Evolutionary conservation across 2,888 invertebrate genomes (phyloP), one percentile per base, ranked within the genome.

Genomic region (Leucoma salicis): DNA sequence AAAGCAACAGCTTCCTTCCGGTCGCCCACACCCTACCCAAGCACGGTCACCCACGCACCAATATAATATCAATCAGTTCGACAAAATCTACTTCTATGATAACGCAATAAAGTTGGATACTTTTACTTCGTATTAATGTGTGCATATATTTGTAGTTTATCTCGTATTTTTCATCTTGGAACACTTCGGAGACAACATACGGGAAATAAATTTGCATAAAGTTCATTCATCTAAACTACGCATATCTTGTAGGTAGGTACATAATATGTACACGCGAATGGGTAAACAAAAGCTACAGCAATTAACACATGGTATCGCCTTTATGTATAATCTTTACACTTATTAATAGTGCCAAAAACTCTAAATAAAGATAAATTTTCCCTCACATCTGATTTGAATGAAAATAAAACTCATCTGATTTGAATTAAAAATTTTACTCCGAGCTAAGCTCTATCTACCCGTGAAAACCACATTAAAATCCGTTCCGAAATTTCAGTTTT

Each of bases 1-100:
- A 78, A 75, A 78, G 72, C 67, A 66, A 67, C 59, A 60, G 71
- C 66, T 88, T 85, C 84, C 88, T 87, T 87, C 86, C 87, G 85
- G 83, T 67, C 82, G 76, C 86, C 87, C 74, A 86, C 87, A 64
- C 55, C 47, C 59, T 70, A 68, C 79, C 74, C 70, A 69, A 78
- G 52, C 61, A 24, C 49, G 50, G 46, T 61, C 74, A 74, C 82
- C 79, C 64, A 70, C 82, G 70, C 75, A 48, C 41, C 32, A 40
- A 50, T 58, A 59, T 74, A 69, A 73, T 74, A 79, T 78, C 77
- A 78, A 81, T 83, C 79, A 82, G 73, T 71, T 72, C 69, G 67
- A 73, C 70, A 66, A 74, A 57, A 72, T 70, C 73, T 53, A 74
- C 78, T 76, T 71, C 67, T 71, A 75, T 71, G 69, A 72, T 74